These are phyloP conservation scores for Guaruba guarouba DNA, from an alignment of 2,113 vertebrate genomes.

Conservation along the genomic window DNA sequence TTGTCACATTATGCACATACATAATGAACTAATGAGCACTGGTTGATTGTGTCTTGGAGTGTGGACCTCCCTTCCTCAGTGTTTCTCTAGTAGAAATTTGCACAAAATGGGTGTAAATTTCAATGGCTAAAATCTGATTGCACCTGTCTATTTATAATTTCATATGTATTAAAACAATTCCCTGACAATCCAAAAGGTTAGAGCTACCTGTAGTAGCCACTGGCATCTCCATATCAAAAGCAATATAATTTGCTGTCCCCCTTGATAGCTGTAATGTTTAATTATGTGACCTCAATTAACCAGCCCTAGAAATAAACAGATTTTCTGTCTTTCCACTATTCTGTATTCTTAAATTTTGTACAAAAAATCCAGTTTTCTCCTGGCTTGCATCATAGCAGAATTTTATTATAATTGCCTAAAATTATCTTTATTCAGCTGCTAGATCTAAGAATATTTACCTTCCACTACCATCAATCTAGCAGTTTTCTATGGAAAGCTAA, in stretches of 20 bases:
- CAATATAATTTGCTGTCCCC: not conserved
- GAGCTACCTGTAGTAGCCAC: not conserved
- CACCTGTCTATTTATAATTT: not conserved
- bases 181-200: not conserved
- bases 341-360: not conserved
- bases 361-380: not conserved
- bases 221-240: not conserved
- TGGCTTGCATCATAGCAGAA: not conserved
- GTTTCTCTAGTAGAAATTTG: not conserved
- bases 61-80: fast-evolving
- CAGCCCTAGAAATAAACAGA: not conserved
- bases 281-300: not conserved
- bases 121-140: not conserved
- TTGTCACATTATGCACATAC: not conserved
- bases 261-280: not conserved
- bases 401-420: not conserved
- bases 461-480: not conserved
- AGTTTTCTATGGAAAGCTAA: not conserved
- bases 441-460: not conserved
- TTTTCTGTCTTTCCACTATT: not conserved
- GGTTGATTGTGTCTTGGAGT: not conserved
- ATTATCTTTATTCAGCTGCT: not conserved
- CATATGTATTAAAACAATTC: not conserved
- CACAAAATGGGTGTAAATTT: not conserved
- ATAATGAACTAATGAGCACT: not conserved